Evolutionary conservation across 2,797 vertebrate genomes (phyloP), one percentile per base, ranked within the genome.

Genomic region (Phrynocephalus guinanensis): DNA sequence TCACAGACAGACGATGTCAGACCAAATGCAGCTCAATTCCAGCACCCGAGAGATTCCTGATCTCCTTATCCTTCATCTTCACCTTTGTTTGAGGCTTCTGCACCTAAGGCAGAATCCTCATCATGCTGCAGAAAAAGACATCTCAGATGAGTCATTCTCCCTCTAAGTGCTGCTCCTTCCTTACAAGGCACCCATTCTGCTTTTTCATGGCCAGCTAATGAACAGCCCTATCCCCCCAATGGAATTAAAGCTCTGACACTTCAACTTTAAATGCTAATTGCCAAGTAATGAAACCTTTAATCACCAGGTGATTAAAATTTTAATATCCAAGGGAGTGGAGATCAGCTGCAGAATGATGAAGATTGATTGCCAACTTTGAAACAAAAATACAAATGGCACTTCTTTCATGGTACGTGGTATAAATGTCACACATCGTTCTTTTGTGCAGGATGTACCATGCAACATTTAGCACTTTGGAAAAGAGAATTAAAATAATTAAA

Each of bases 271-370:
- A 86, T 91, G 87, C 87, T 95, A 95, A 95, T 95, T 95, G 93
- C 92, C 78, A 91, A n/a, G 89, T 93, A 94, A 94, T 95, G 83
- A 92, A 94, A 95, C 81, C 88, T 93, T 95, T 94, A 96, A 95
- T 95, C 92, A 94, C 90, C 91, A 93, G 92, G 92, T 95, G 94
- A 95, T 95, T 94, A 95, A 95, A 95, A 91, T 91, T 94, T 93
- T 94, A 95, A 94, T 95, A 89, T 92, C 85, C 90, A 88, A 92
- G 92, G 92, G 33, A 84, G 90, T 86, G 78, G 75, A 92, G 94
- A 94, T 93, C 90, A 86, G 83, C 72, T 90, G 89, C 75, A 82
- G 91, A 94, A 90, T 87, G 76, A 84, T 91, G 92, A 93, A 94
- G 91, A 95, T 94, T 93, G 94, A 92, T 94, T 95, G 90, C 91